Base-by-base conservation (phyloP, 1,140 invertebrate genomes). In the Drosophila quadrilineata region DNA sequence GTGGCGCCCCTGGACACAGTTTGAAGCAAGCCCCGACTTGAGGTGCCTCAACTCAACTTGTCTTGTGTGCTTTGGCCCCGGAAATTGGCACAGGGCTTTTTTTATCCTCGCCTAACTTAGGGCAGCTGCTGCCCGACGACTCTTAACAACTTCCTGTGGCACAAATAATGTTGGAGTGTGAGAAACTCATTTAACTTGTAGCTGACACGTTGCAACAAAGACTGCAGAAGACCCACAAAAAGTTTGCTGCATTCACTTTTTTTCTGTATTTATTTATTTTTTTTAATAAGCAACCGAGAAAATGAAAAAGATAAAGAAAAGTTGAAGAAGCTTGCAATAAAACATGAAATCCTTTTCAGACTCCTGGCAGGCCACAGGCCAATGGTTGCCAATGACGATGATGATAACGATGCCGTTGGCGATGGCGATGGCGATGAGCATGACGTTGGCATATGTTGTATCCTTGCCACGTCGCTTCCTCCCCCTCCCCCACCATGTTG, bases 181-280 rank as follows among this genome's bases (percentile, higher is more conserved):
- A 76, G 63, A 73, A 84, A 71, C 70, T 68, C 54, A 85, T 82
- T 84, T 79, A 84, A 84, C 71, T 85, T 84, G 71, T 66, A 67
- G 60, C 79, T 77, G 79, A 59, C 71, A 76, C 68, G 62, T 41
- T 57, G 53, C 45, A 38, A 22, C 28, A 26, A 19, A 33, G 19
- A 43, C n/a, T n/a, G n/a, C n/a, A 31, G 41, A 40, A 43, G 57
- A 38, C 40, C n/a, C 46, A 52, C 28, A 80, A 75, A 75, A 80
- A 50, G 54, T 41, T 74, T 57, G 60, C 46, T 26, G 36, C 41
- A 62, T 52, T 53, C 53, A 45, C 5, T 10, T n/a, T 29, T 29
- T 24, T 9, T 67, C 5, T 52, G 46, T 64, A n/a, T 52, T 22
- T 33, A 38, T 33, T 35, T 9, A 26, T 29, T 50, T 50, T 50